Evolutionary conservation across 2,888 invertebrate species (phyloP), one percentile per base, ranked within the genome.

Genomic region (Sinohyriopsis cumingii): DNA sequence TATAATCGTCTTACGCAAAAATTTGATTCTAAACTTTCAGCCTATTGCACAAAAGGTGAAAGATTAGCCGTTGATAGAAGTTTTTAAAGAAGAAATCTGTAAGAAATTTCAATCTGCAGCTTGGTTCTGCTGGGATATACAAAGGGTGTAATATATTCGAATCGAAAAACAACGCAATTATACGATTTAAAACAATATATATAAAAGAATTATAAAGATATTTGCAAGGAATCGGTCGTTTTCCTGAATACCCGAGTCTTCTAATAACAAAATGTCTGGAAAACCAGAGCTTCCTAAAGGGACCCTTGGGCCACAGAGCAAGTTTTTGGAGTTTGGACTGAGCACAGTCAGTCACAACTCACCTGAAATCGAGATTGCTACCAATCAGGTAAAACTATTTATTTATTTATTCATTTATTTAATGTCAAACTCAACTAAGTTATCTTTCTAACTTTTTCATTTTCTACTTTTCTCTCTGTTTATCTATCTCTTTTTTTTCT

Each of bases 241-340:
- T 24, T 3, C 15, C 22, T 18, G 59, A 59, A 24, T 59, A 24
- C 24, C 0, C 18, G n/a, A 12, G 19, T 59, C 59, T 59, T 15
- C 19, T 22, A 15, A 22, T 7, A 45, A 20, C n/a, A 28, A 12
- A 57, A 77, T 77, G 77, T 68, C 77, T 24, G 65, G 61, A 60
- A 59, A 64, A 53, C 82, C 78, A 15, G 78, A 82, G 64, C 68
- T 85, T 25, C 79, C 77, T 5, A 76, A 81, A 19, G 85, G 85
- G 0, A 84, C 75, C 65, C 69, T 85, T 20, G 85, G 85, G 19
- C 75, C 79, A 12, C 85, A 85, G 68, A 68, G 78, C 12, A 84
- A 83, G 73, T 85, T 85, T 69, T 74, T 71, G 12, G 77, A 76
- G 55, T 83, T 82, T 63, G 84, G 82, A 33, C 71, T 85, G 64